Base-by-base conservation (phyloP, 2,113 vertebrate genomes). In the Ibidorhyncha struthersii region DNA sequence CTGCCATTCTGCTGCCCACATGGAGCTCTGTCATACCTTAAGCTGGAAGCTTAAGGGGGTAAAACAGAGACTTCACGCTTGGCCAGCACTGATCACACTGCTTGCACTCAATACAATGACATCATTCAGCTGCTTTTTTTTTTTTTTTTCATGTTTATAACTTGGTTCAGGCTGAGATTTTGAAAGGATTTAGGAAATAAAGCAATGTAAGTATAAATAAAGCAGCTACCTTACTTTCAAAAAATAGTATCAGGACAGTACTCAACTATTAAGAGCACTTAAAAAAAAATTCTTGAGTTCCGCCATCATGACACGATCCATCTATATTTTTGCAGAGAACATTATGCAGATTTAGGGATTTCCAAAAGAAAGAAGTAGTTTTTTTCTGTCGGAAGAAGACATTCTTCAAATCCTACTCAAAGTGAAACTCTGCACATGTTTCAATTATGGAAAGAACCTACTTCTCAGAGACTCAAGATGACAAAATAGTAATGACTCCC, bases 381-480 rank as follows among this genome's bases (percentile, higher is more conserved):
- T 52, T 72, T 61, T 50, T 12, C 47, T 49, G 20, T 19, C 15
- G 3, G 29, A 91, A 79, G 29, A 74, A 63, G 34, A 72, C 49
- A 32, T 71, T 79, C 61, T 89, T 93, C 73, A 92, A 71, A 50
- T 58, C 13, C 36, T 77, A 97, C 91, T 97, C 91, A 96, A 83
- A 97, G 66, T 41, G 86, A 97, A 97, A 97, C 94, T 80, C 16
- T 34, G 53, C 66, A 86, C 38, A 87, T 79, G 58, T 62, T 95
- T 80, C 82, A 93, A 67, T 70, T 91, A 82, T 53, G 92, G 89
- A 86, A 97, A 95, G 83, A 97, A 92, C 83, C 80, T 87, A 92
- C 59, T 95, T 93, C 80, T 94, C 77, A 76, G 77, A 81, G 58
- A 36, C 47, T 53, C 27, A 9, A 86, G 81, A 82, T 1, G n/a